Base-by-base conservation (phyloP, 1,140 invertebrate species). In the Philotrypesis tridentata region DNA sequence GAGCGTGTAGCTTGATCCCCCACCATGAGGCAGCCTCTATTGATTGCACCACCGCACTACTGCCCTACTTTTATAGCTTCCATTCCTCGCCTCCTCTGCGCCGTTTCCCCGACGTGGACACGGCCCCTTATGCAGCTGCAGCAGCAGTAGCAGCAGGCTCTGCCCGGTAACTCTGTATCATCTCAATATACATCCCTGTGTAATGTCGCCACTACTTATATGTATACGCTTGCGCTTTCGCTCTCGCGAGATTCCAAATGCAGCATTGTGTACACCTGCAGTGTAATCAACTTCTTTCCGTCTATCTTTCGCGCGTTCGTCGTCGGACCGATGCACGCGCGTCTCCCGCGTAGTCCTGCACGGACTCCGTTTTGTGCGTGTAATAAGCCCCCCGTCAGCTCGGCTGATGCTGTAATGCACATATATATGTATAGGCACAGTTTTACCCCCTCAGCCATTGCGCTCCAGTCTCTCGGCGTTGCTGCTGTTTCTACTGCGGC, bases 41-140 rank as follows among this genome's bases (percentile, higher is more conserved):
- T 91, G 90, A 90, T 91, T 91, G 89, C 88, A 90, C 88, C 89
- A 90, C 90, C 90, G 89, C 88, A 91, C 90, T 91, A 91, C 90
- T 91, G 90, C 88, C 90, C 90, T 91, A 91, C 89, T 91, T 91
- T 91, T 89, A 88, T 88, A 86, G 70, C 72, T 74, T 60, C 48
- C 72, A 60, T 60, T 74, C 25, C 71, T 73, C 23, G 27, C 67
- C 67, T 68, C 27, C 67, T 29, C 27, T 63, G 33, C 33, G 9
- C 63, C 12, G 23, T 23, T 65, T 65, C 25, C 63, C 63, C 23
- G 8, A 4, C 27, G 63, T 21, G 63, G 31, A 33, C 67, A 33
- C 67, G 27, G 67, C 67, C 67, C 79, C 83, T 79, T 83, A 83
- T 82, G 78, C 70, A n/a, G n/a, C n/a, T n/a, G n/a, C n/a, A n/a